Conservation (phyloP, 2,797 vertebrate genomes). For the Tokudaia muenninki region DNA sequence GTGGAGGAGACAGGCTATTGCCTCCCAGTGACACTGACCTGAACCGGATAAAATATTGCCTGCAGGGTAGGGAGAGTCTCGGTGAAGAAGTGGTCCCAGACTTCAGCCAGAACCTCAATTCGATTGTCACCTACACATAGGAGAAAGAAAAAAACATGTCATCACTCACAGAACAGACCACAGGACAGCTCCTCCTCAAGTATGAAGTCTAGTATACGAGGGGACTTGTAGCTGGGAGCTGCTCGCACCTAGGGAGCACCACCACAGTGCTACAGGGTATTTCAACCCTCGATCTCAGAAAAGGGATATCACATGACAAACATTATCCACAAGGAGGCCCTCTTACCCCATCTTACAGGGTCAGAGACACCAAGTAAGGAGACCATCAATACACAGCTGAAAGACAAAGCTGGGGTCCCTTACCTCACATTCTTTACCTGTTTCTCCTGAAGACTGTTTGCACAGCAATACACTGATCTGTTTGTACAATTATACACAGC, state of each 20-base stretch:
- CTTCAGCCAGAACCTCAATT: conserved; percentile 91
- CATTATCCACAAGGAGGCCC: background rate
- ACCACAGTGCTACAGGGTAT: background rate
- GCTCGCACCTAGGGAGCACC: background rate
- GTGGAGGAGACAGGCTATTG: background rate
- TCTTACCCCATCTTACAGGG: background rate
- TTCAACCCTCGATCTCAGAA: background rate
- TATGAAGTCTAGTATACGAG: background rate
- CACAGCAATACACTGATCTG: background rate
- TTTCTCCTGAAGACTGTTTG: background rate
- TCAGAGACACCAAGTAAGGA: conserved; percentile 24
- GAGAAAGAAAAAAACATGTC: conserved; percentile 66
- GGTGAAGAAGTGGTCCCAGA: conserved; percentile 96
- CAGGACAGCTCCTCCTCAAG: background rate
- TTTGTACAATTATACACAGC: background rate
- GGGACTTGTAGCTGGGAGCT: background rate
- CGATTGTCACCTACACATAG: conserved; percentile 90
- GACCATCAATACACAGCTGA: background rate
- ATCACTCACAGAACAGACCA: conserved; percentile 35
- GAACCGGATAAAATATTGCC: conserved; percentile 98
- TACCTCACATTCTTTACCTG: background rate
- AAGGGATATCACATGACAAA: background rate
- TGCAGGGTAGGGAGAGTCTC: conserved; percentile 97
- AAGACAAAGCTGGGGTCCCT: background rate
- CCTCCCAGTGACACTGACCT: conserved; percentile 89